Percentiles rank a stretch among this genome's conserved stretches.
Conservation (phyloP, 2,113 vertebrate genomes). For the Pachycephala philippinensis region DNA sequence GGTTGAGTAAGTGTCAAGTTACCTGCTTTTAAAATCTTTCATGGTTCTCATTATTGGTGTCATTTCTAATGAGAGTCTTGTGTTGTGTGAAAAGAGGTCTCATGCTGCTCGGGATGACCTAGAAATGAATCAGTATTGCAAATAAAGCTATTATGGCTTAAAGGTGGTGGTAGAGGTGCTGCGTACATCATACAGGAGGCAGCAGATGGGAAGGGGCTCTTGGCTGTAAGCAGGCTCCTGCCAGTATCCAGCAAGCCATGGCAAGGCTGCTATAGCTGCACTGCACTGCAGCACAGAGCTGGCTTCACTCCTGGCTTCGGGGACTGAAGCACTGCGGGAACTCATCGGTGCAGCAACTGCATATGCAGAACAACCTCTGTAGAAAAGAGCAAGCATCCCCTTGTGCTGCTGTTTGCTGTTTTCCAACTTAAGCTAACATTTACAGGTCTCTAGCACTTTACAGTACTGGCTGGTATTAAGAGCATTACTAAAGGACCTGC, state of each 20-base stretch:
- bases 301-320: neutral
- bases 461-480: neutral
- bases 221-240: neutral
- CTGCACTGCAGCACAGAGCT: slow-evolving; percentile 39
- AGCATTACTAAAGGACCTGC: neutral
- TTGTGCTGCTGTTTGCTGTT: neutral
- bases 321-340: neutral
- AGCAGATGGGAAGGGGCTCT: neutral
- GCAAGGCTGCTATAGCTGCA: neutral
- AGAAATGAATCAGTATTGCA: neutral
- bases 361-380: neutral
- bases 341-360: neutral
- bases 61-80: neutral
- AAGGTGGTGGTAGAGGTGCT: neutral
- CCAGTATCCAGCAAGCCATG: neutral
- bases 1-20: neutral
- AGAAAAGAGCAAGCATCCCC: neutral
- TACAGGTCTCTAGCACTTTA: neutral
- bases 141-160: neutral
- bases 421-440: neutral
- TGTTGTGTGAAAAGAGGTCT: neutral
- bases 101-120: neutral
- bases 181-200: rapidly evolving
- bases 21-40: neutral
- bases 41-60: neutral